Evolutionary conservation across 2,113 vertebrate genomes (phyloP).

Genomic region (Rhabdomys dilectus): DNA sequence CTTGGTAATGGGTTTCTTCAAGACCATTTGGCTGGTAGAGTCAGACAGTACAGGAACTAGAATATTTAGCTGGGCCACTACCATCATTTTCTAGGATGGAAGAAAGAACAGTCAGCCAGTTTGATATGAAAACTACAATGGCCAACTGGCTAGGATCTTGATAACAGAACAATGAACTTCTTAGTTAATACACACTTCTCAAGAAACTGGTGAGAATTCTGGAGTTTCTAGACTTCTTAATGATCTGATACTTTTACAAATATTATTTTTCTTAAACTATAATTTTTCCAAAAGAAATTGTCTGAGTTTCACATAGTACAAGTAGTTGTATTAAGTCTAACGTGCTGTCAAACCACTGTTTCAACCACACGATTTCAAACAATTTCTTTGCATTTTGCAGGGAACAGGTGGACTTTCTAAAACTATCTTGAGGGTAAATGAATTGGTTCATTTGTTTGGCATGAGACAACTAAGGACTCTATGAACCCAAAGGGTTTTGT

Average conservation of each 20-base stretch:
- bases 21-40: background rate
- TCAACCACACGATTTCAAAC: background rate
- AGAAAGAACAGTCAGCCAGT: background rate
- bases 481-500: background rate
- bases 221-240: constrained; percentile 21
- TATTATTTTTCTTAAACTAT: constrained; percentile 1
- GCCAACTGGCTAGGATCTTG: background rate
- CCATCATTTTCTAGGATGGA: background rate
- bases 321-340: background rate
- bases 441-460: background rate
- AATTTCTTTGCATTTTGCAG: background rate
- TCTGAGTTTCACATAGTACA: background rate
- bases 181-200: background rate
- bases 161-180: background rate
- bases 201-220: background rate
- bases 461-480: background rate
- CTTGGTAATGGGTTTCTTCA: background rate
- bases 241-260: constrained; percentile 8
- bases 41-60: background rate
- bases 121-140: background rate
- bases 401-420: constrained; percentile 21
- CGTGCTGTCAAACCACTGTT: background rate
- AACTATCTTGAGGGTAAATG: constrained; percentile 1
- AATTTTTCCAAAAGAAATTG: background rate
- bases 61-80: background rate